Evolutionary conservation across 1,140 invertebrate species (phyloP), one percentile per base, ranked within the genome.

Genomic region (Gonioctena quinquepunctata): DNA sequence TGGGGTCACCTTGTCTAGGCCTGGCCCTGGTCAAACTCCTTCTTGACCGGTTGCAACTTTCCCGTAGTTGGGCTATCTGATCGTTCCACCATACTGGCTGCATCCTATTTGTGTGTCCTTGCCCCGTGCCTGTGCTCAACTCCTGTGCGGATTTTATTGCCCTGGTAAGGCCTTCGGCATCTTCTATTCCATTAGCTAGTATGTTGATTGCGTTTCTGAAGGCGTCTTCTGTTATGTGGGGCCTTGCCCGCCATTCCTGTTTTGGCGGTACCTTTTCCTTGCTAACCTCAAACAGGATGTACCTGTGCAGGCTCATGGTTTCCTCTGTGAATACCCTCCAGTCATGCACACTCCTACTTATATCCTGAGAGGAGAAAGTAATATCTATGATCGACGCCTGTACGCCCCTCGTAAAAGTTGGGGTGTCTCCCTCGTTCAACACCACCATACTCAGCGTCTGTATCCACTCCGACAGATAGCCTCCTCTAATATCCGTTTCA

Each of bases 401-500:
- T 26, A 19, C 3, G n/a, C 21, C 28, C 1, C 25, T 63, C 23
- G 48, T 19, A 26, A 69, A 67, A 13, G 66, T 67, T 1, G 26
- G 6, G 16, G n/a, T 25, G n/a, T 52, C 42, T 19, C 26, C 66
- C 8, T 57, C 18, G 25, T 67, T 67, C 11, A 26, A 26, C 8
- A 59, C 26, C 2, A 27, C 26, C 23, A 67, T 2, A 11, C 59
- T 4, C 13, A 49, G n/a, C n/a, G 11, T 19, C 11, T 50, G 48
- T 8, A 42, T 23, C 19, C 42, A 64, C 19, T 61, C 70, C 13
- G 22, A 3, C n/a, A 71, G 21, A 8, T 28, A 11, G 13, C 21
- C 23, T 18, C 70, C 57, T 25, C 70, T 50, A 18, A 2, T 21
- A 25, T 62, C 70, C 8, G 13, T 50, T 21, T 23, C 3, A n/a